phyloP scores from a whole-genome alignment of 2,888 invertebrate species.

The Epicampocera succincta region DNA sequence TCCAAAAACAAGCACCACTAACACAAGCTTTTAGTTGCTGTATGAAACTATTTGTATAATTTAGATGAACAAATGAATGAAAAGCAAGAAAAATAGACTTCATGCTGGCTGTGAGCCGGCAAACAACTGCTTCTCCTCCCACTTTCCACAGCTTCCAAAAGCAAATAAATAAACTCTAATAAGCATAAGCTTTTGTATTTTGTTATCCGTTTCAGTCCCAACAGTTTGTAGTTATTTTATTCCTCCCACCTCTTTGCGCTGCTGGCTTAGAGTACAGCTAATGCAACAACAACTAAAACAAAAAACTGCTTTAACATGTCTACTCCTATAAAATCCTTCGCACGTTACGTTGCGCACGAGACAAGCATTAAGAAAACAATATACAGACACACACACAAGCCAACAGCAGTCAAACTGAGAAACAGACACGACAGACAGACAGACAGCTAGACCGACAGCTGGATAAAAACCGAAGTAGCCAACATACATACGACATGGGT shows the following conservation, averaged over 20 bases:
- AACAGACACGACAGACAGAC: neutral
- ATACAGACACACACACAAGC: slow-evolving; percentile 20
- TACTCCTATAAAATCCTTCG: slow-evolving; percentile 68
- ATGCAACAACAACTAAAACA: too few relatives aligned
- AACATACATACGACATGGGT: neutral
- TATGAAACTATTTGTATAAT: slow-evolving; percentile 30
- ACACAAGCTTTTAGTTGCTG: slow-evolving; percentile 44
- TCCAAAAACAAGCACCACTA: slow-evolving; percentile 34
- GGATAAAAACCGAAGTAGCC: neutral
- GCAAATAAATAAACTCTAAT: slow-evolving; percentile 12
- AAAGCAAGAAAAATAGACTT: slow-evolving; percentile 25
- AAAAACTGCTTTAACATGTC: slow-evolving; percentile 66
- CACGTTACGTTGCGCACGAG: slow-evolving; percentile 71
- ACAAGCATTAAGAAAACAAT: slow-evolving; percentile 62
- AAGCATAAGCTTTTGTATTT: slow-evolving; percentile 36
- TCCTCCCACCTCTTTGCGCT: neutral
- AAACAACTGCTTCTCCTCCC: too few relatives aligned
- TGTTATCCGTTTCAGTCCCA: slow-evolving; percentile 13
- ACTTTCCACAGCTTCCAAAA: too few relatives aligned
- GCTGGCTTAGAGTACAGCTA: slow-evolving; percentile 53
- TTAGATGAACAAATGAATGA: slow-evolving; percentile 28
- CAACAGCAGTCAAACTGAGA: slow-evolving; percentile 14
- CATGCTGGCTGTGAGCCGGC: slow-evolving; percentile 44
- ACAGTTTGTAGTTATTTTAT: slow-evolving; percentile 21
- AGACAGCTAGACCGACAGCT: neutral